Evolutionary conservation across 2,888 invertebrate genomes (phyloP).

Genomic region (Tromatobia lineatoria): DNA sequence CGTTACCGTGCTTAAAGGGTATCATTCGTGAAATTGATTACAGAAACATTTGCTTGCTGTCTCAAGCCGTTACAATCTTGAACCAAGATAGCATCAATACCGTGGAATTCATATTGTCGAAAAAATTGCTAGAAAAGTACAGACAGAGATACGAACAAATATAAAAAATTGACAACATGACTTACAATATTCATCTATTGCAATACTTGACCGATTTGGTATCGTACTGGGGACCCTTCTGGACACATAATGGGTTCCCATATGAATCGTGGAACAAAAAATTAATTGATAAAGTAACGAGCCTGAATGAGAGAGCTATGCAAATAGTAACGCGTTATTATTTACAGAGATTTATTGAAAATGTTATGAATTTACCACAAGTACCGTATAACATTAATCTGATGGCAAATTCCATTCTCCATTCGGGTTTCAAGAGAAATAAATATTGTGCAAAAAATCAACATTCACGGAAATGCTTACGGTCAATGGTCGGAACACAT

Average conservation of each 20-base stretch:
- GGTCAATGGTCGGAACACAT: no score
- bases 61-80: slow-evolving; percentile 38
- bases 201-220: slow-evolving; percentile 40
- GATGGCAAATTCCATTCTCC: no score
- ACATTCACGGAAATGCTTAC: no score
- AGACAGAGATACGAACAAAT: slow-evolving; percentile 28
- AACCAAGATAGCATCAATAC: slow-evolving; percentile 43
- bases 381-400: no score
- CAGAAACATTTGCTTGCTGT: slow-evolving; percentile 37
- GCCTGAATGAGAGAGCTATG: slow-evolving; percentile 28
- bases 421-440: no score
- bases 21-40: slow-evolving; percentile 19
- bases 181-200: slow-evolving; percentile 60
- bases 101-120: slow-evolving; percentile 30
- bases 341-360: neutral
- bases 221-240: slow-evolving; percentile 56
- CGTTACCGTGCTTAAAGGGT: slow-evolving; percentile 44
- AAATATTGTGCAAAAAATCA: no score
- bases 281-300: slow-evolving; percentile 50
- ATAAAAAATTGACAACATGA: slow-evolving; percentile 54
- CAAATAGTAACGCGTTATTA: slow-evolving; percentile 8
- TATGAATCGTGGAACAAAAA: slow-evolving; percentile 65
- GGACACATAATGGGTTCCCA: slow-evolving; percentile 51
- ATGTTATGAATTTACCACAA: neutral
- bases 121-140: slow-evolving; percentile 26